Conservation (phyloP, 2,113 vertebrate species). For the Cebus imitator region DNA sequence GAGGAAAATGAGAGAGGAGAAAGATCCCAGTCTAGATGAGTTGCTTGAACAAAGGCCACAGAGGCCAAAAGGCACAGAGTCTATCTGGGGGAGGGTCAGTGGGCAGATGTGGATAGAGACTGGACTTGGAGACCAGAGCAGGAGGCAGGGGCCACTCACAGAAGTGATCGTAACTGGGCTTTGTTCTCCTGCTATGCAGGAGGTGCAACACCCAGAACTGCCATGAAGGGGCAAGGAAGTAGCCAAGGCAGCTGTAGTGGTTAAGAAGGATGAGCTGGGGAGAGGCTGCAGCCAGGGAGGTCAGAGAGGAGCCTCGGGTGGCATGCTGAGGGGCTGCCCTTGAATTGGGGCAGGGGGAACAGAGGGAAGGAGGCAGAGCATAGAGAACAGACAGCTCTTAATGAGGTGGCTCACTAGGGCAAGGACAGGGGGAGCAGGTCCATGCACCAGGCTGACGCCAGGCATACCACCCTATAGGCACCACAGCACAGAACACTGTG, state of each 20-base stretch:
- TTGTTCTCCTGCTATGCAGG: not conserved
- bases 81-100: not conserved
- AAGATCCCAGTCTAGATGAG: not conserved
- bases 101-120: not conserved
- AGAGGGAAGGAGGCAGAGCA: not conserved
- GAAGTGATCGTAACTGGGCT: not conserved
- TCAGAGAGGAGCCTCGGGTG: not conserved
- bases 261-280: not conserved
- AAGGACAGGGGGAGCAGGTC: not conserved
- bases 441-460: fast-evolving
- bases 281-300: not conserved
- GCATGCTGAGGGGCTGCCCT: not conserved
- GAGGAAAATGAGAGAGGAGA: not conserved
- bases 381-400: not conserved
- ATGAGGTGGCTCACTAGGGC: not conserved
- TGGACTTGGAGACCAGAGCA: not conserved
- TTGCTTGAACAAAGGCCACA: not conserved
- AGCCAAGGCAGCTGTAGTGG: not conserved
- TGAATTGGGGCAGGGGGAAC: fast-evolving
- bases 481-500: not conserved
- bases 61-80: not conserved
- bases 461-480: no score
- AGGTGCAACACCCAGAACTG: not conserved
- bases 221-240: not conserved
- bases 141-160: not conserved